These are phyloP conservation scores for Thoracochromis brauschi DNA, from an alignment of 2,113 vertebrate genomes.

Conservation along the genomic window DNA sequence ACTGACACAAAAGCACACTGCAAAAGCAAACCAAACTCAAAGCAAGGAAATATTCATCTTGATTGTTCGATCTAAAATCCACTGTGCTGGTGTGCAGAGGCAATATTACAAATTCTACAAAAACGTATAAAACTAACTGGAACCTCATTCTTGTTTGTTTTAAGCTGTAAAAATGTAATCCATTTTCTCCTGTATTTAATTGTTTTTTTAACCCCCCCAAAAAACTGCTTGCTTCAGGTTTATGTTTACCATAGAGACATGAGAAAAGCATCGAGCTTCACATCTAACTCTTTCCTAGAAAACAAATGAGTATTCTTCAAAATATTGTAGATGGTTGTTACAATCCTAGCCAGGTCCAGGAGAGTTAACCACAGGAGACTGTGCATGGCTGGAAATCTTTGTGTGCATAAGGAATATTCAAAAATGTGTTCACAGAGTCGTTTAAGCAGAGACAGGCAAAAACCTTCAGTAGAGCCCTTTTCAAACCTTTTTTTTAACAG, in stretches of 20 bases:
- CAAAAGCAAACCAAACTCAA: background rate
- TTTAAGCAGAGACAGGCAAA: background rate
- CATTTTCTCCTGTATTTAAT: background rate
- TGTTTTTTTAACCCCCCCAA: accelerated
- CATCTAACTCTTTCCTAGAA: background rate
- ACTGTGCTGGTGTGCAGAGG: background rate
- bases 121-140: background rate
- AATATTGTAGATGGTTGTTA: background rate
- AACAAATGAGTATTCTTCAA: background rate
- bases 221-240: background rate
- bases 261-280: background rate
- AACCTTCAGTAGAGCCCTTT: background rate
- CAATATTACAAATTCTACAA: background rate
- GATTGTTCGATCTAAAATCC: background rate
- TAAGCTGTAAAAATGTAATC: background rate
- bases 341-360: background rate
- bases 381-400: background rate
- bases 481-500: background rate
- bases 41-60: background rate
- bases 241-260: background rate
- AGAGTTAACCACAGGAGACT: background rate
- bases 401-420: background rate
- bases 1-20: background rate
- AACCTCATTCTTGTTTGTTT: background rate
- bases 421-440: background rate